Percentiles rank a stretch among this genome's conserved stretches.
Conservation (phyloP, 2,113 vertebrate genomes). For the Scomber scombrus region DNA sequence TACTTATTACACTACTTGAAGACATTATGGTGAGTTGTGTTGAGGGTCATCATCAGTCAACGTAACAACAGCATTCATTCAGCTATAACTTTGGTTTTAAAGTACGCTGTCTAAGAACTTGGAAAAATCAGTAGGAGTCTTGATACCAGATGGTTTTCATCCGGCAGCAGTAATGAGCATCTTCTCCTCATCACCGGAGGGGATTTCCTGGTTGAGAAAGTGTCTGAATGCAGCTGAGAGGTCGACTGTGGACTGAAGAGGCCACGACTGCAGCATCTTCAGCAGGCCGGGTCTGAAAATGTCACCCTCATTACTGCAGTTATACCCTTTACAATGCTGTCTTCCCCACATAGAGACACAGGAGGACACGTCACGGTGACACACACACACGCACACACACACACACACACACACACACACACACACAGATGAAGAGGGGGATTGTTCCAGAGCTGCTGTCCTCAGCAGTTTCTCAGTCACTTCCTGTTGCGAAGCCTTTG, state of each 20-base stretch:
- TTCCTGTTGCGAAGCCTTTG: conserved; percentile 69
- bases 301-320: conserved; percentile 65
- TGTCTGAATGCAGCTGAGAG: conserved; percentile 39
- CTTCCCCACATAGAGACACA: conserved; percentile 33
- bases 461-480: conserved; percentile 69
- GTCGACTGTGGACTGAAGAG: conserved; percentile 29
- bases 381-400: not conserved
- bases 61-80: too few relatives aligned
- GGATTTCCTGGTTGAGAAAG: conserved; percentile 37
- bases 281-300: conserved; percentile 44
- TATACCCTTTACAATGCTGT: conserved; percentile 53
- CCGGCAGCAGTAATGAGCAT: conserved; percentile 3
- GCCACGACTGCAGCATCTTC: conserved; percentile 25
- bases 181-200: conserved; percentile 35
- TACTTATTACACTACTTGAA: too few relatives aligned
- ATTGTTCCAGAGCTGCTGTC: conserved; percentile 64
- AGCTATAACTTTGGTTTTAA: too few relatives aligned
- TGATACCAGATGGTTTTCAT: not conserved
- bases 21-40: too few relatives aligned
- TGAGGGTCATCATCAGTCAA: too few relatives aligned
- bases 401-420: too few relatives aligned
- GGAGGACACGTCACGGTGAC: not conserved
- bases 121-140: not conserved
- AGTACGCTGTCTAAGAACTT: too few relatives aligned
- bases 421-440: conserved; percentile 55